Percentiles rank a stretch among this genome's conserved stretches.
Evolutionary conservation across 1,140 invertebrate species (phyloP).

Genomic region (Lanistes nyassanus): DNA sequence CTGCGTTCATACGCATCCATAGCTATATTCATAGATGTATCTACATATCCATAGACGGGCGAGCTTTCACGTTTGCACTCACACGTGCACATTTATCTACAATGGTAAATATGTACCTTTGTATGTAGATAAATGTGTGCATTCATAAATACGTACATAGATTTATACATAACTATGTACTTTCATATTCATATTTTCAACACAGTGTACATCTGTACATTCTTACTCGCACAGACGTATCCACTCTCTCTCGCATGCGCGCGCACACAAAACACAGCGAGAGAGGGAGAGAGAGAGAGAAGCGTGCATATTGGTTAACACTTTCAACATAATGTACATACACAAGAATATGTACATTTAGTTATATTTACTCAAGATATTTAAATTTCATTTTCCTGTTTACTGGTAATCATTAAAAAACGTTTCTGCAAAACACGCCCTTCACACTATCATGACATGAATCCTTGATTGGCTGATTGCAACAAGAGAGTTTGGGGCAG

Average conservation of each 20-base stretch:
- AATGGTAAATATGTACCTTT: background rate
- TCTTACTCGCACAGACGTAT: conserved; percentile 1
- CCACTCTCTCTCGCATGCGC: background rate
- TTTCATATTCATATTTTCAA: background rate
- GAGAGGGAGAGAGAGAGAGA: too few species aligned
- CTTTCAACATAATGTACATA: conserved; percentile 3
- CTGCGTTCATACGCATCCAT: background rate
- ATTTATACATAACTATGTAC: background rate
- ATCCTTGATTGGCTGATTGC: too few species aligned
- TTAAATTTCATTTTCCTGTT: too few species aligned
- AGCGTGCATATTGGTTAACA: too few species aligned
- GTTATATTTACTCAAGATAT: too few species aligned
- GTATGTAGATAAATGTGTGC: background rate
- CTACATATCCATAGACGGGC: background rate
- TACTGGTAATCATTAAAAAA: too few species aligned
- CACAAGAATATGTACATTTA: background rate
- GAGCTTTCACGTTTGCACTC: too few species aligned
- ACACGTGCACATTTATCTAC: background rate
- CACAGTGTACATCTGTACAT: too few species aligned
- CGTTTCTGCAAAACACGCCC: too few species aligned
- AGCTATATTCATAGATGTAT: background rate
- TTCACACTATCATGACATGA: too few species aligned
- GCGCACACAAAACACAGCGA: conserved; percentile 10
- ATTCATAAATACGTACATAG: background rate
- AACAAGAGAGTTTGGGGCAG: too few species aligned